Conservation (phyloP, 37 sponge, comb jelly and placozoan species). For the Amphimedon queenslandica region DNA sequence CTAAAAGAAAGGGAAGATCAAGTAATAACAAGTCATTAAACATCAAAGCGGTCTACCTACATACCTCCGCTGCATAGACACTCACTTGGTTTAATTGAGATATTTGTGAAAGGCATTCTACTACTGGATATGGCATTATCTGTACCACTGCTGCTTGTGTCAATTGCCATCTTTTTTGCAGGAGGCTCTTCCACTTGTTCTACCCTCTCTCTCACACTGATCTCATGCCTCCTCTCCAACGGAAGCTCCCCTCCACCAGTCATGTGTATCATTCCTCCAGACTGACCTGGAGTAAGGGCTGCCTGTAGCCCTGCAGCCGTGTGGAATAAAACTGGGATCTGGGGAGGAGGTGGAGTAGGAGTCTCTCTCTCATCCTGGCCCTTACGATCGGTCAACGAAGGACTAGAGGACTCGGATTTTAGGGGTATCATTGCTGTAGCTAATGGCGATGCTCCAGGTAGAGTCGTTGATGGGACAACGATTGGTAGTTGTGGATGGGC, state of each 20-base stretch:
- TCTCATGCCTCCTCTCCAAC: not conserved
- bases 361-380: conserved; percentile 16
- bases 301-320: not conserved
- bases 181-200: not conserved
- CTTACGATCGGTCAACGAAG: not conserved
- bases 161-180: not conserved
- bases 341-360: not conserved
- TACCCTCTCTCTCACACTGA: not conserved
- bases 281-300: not conserved
- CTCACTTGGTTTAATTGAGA: conserved; percentile 54
- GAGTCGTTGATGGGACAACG: conserved; percentile 7
- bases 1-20: too few species aligned
- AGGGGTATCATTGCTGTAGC: conserved; percentile 1
- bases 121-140: too few species aligned
- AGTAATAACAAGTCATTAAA: too few species aligned
- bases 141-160: not conserved
- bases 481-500: conserved; percentile 38
- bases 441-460: not conserved
- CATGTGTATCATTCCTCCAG: too few species aligned
- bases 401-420: not conserved
- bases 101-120: conserved; percentile 61
- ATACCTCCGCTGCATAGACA: not conserved
- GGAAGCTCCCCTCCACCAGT: too few species aligned
- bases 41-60: too few species aligned
- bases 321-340: not conserved